Evolutionary conservation across 2,888 invertebrate genomes (phyloP), one percentile per base, ranked within the genome.

Genomic region (Apotomis capreana): DNA sequence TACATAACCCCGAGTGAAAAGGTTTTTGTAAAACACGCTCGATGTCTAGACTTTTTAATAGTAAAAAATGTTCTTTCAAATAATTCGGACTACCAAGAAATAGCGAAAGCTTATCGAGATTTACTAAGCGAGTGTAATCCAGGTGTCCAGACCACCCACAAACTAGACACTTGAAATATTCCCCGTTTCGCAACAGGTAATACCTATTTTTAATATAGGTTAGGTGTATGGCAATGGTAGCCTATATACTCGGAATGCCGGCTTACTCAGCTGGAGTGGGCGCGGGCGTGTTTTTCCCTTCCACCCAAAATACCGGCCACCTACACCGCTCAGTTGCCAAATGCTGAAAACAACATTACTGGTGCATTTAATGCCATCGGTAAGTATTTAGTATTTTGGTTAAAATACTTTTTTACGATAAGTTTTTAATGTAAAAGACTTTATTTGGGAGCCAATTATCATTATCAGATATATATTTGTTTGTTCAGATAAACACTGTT

Each of bases 271-370:
- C 73, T 60, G 55, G 51, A 51, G 89, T 87, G 88, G 87, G 86
- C 87, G 84, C 80, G 62, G n/a, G 36, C 67, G 78, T 74, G 80
- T 80, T 85, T 86, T 87, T 87, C 83, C 81, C 78, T 83, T 83
- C 84, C 81, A 79, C 83, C 85, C 75, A 83, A 84, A 89, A 90
- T 89, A 89, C 80, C 86, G 82, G 78, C 89, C 89, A 85, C 89
- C 89, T 86, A 88, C 89, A 76, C 72, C 74, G 78, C 76, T 76
- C 75, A 73, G 80, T 81, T 86, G 88, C 87, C 87, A 88, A 82
- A 70, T 75, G 68, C 72, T 72, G 67, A 60, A 73, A 75, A 74
- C 73, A 74, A 74, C 74, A 75, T 71, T 62, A 51, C 60, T 40
- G 62, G 40, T 69, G 71, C 71, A 71, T 52, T 71, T 67, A 49